phyloP scores from a whole-genome alignment of 1,140 invertebrate genomes.

The Drosophila trapezifrons region DNA sequence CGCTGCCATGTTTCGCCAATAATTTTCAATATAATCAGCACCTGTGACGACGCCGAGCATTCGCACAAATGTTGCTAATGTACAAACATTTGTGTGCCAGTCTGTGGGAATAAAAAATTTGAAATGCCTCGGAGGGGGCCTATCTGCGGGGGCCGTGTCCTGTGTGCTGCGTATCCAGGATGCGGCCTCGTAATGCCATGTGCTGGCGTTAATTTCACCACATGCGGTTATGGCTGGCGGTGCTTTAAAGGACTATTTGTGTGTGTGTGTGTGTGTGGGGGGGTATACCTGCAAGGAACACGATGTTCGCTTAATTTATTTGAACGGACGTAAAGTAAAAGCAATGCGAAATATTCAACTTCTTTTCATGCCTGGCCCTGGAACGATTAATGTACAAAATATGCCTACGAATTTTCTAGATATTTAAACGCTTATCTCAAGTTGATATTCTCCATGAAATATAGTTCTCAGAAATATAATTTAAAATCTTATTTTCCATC shows the following conservation, averaged over 20 bases:
- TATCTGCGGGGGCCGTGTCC: slow-evolving; percentile 12
- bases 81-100: slow-evolving; percentile 71
- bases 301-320: slow-evolving; percentile 17
- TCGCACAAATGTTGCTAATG: slow-evolving; percentile 78
- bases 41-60: slow-evolving; percentile 59
- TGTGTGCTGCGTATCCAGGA: slow-evolving; percentile 3
- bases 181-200: slow-evolving; percentile 49
- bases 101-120: slow-evolving; percentile 51
- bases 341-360: not conserved
- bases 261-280: slow-evolving; percentile 7
- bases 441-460: no score
- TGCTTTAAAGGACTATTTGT: not conserved
- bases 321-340: slow-evolving; percentile 14
- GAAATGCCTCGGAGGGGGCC: slow-evolving; percentile 40
- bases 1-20: slow-evolving; percentile 74
- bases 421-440: no score
- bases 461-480: no score
- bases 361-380: not conserved
- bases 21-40: slow-evolving; percentile 82
- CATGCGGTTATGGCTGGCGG: slow-evolving; percentile 44
- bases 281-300: not conserved
- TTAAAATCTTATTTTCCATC: no score
- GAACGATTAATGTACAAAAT: no score
- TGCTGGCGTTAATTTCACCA: slow-evolving; percentile 64
- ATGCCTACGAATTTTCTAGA: no score